Conservation (phyloP, 53 echinoderm and acorn worm species). For the Echinometra lucunter region DNA sequence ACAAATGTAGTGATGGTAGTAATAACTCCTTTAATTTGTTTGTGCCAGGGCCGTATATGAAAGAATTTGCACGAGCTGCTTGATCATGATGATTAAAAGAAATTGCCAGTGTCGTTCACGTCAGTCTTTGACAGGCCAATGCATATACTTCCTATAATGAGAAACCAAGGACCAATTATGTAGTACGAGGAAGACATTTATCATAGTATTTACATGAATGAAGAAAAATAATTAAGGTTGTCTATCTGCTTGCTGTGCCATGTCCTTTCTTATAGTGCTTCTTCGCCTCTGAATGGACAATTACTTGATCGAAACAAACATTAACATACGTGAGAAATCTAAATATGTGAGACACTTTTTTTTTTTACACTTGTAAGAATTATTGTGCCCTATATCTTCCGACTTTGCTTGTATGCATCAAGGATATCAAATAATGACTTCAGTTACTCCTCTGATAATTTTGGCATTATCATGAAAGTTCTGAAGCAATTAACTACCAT, state of each 20-base stretch:
- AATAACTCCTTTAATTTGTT: neutral
- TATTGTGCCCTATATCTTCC: no score
- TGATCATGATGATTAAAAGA: slow-evolving; percentile 22
- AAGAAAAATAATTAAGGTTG: neutral
- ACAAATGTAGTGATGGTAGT: neutral
- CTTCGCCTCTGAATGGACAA: neutral
- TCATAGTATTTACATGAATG: neutral
- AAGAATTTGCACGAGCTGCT: neutral
- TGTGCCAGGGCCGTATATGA: neutral
- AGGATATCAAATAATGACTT: neutral
- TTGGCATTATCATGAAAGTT: no score
- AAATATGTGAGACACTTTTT: no score
- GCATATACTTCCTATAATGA: slow-evolving; percentile 8
- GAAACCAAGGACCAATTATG: slow-evolving; percentile 7
- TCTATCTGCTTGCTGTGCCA: neutral
- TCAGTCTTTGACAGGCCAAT: neutral
- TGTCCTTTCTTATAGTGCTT: neutral
- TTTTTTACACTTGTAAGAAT: no score
- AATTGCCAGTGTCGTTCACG: neutral
- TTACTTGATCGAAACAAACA: neutral
- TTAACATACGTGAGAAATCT: no score
- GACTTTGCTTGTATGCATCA: neutral
- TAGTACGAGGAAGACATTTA: slow-evolving; percentile 8
- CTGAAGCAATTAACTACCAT: no score
- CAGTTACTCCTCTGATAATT: no score